Evolutionary conservation across 2,113 vertebrate species (phyloP), one percentile per base, ranked within the genome.

Genomic region (Calyptomena viridis): DNA sequence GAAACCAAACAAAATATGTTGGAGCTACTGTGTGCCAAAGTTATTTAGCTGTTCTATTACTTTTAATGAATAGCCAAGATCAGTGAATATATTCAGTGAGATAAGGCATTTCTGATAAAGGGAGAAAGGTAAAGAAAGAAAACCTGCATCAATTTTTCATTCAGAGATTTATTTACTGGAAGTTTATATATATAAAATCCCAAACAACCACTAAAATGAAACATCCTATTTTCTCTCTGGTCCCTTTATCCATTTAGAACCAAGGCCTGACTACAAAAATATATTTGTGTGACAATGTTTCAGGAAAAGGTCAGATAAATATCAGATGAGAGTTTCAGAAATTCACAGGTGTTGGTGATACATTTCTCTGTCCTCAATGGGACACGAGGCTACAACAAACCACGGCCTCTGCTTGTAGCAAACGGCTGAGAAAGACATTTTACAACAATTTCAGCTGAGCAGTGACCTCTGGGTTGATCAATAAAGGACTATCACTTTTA

Each of bases 31-130:
- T 84, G 73, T 84, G 95, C 95, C 93, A 89, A 92, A 96, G 97
- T 97, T 96, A 97, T 97, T 97, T 97, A 97, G 95, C 97, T 96
- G 89, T 98, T 97, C 96, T 97, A 96, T 97, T 97, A 97, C 95
- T 97, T 97, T 96, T 97, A 97, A 98, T 97, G 97, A 97, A 97
- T 95, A 97, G 95, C 94, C 86, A 56, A 93, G 96, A 97, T 97
- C 86, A 95, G 95, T 47, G 77, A 94, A 96, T 95, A 75, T 81
- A 93, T 92, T 95, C 90, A 56, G 73, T 0, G 30, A 96, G 95
- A 97, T 96, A 95, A 78, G 96, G 91, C 81, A 28, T 90, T 95
- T 97, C 87, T 96, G 97, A 97, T 97, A 96, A 97, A 90, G 39
- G 76, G 35, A 74, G 46, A 89, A 83, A 87, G 90, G 89, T 89